Evolutionary conservation across 2,113 vertebrate genomes (phyloP).

Genomic region (Hystrix brachyura): DNA sequence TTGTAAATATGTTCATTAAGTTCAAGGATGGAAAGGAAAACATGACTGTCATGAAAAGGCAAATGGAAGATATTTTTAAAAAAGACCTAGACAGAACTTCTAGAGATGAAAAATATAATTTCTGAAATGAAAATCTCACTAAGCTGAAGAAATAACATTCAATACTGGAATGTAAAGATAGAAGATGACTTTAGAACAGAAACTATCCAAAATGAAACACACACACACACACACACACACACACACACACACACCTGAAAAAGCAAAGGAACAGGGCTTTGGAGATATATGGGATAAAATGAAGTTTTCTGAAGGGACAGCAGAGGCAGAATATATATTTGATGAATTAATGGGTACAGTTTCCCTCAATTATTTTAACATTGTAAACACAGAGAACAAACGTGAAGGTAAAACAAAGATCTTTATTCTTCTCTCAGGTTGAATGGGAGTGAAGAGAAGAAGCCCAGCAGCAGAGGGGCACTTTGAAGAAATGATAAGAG

Average conservation of each 20-base stretch:
- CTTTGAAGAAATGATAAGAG: background rate
- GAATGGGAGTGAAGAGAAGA: background rate
- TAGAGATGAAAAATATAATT: background rate
- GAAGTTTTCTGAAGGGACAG: background rate
- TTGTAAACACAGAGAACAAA: background rate
- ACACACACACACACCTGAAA: background rate
- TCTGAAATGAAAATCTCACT: background rate
- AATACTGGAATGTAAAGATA: background rate
- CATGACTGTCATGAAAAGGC: background rate
- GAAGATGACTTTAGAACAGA: background rate
- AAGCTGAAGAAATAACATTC: background rate
- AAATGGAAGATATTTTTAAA: background rate
- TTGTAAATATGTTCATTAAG: background rate
- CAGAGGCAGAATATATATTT: background rate
- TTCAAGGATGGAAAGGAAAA: background rate
- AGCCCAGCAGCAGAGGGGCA: background rate
- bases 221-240: background rate
- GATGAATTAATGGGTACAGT: background rate
- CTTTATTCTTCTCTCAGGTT: background rate
- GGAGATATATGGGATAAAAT: background rate
- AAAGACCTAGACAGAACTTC: background rate
- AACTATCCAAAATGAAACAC: background rate
- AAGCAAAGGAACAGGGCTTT: background rate
- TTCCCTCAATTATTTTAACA: background rate
- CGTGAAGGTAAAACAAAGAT: background rate